Conservation (phyloP, 2,797 vertebrate genomes). For the Adrianichthys oophorus region DNA sequence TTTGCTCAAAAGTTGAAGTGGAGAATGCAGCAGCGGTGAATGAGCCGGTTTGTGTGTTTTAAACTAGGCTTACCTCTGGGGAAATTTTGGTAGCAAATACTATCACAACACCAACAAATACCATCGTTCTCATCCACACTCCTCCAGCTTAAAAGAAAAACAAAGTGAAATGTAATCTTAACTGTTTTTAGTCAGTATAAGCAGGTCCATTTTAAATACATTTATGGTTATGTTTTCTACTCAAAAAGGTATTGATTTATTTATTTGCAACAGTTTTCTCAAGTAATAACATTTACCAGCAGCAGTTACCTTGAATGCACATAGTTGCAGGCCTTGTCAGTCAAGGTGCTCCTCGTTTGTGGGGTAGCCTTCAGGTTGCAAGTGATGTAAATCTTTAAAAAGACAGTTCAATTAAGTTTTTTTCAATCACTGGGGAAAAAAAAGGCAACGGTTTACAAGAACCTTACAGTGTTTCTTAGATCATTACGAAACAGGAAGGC, state of each 20-base stretch:
- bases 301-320: conserved; percentile 34
- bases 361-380: conserved; percentile 42
- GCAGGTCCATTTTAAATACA: too few species aligned
- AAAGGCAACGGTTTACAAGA: neutral
- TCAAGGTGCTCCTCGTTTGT: conserved; percentile 12
- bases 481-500: conserved; percentile 48
- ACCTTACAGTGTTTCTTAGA: conserved; percentile 41
- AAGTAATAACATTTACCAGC: neutral
- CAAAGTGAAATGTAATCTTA: too few species aligned
- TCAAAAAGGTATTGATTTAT: neutral
- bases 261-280: too few species aligned
- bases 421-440: too few species aligned
- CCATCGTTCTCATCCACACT: conserved; percentile 38
- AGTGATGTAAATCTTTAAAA: conserved; percentile 51
- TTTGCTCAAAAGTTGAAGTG: neutral
- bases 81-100: conserved; percentile 4
- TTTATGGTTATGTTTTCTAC: neutral
- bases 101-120: conserved; percentile 52
- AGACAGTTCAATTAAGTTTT: neutral
- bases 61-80: neutral
- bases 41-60: neutral
- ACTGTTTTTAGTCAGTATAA: neutral
- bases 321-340: conserved; percentile 54
- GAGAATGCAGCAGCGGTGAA: neutral
- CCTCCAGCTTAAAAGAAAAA: conserved; percentile 38